phyloP scores from a whole-genome alignment of 2,113 vertebrate species.

The Pycnonotus jocosus region DNA sequence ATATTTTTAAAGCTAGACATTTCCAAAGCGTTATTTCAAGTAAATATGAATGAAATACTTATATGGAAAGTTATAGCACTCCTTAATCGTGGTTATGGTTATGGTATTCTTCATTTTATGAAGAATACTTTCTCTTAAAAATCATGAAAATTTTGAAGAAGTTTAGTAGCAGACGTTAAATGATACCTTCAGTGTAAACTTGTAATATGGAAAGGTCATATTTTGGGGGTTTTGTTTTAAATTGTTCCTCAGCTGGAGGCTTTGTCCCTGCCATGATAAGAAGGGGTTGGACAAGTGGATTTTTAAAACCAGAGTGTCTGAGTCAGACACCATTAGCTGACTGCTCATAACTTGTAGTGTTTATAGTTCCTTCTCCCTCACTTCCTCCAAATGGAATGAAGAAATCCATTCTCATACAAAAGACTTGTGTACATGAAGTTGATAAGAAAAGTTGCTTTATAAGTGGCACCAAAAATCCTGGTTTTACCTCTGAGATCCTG shows the following conservation, averaged over 20 bases:
- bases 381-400: background rate
- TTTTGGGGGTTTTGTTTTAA: background rate
- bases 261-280: background rate
- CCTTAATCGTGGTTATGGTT: background rate
- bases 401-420: background rate
- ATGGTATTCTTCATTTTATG: background rate
- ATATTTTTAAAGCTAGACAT: background rate
- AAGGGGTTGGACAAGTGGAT: rapidly evolving
- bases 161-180: background rate
- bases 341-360: background rate
- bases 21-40: background rate
- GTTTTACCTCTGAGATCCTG: background rate
- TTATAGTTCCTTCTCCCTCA: background rate
- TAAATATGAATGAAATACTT: background rate
- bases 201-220: background rate
- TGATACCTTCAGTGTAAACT: background rate
- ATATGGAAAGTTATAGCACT: background rate
- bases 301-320: background rate
- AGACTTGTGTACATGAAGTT: background rate
- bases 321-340: background rate
- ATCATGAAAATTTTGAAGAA: background rate
- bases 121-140: background rate
- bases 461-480: background rate
- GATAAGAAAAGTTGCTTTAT: background rate
- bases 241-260: background rate